phyloP scores from a whole-genome alignment of 2,113 vertebrate genomes.

The Trichechus manatus region DNA sequence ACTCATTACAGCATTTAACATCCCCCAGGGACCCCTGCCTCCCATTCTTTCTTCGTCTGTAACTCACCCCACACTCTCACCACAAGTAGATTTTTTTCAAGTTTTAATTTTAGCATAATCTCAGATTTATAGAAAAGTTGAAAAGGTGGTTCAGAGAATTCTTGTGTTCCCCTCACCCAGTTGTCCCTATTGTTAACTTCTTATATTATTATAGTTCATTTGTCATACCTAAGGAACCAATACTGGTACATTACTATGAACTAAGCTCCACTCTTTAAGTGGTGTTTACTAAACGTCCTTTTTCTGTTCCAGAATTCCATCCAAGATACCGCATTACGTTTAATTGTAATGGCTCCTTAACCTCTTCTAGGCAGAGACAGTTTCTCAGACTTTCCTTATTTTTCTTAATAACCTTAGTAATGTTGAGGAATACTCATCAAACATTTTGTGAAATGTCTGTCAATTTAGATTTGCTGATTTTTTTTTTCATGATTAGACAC shows the following conservation, averaged over 20 bases:
- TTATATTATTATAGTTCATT: not conserved
- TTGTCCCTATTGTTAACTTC: not conserved
- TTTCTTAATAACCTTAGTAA: not conserved
- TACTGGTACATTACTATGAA: not conserved
- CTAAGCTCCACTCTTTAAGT: not conserved
- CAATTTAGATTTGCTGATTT: not conserved
- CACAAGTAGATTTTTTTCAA: not conserved
- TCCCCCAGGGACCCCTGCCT: not conserved
- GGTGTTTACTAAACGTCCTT: not conserved
- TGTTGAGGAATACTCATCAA: not conserved
- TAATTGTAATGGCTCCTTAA: not conserved
- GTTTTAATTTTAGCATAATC: not conserved
- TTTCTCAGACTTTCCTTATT: not conserved
- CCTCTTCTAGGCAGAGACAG: not conserved
- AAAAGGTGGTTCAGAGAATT: not conserved
- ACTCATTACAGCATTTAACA: not conserved
- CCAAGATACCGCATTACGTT: not conserved
- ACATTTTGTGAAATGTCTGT: not conserved
- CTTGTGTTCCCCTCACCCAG: not conserved
- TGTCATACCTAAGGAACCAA: not conserved
- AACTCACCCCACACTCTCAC: not conserved
- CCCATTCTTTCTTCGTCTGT: not conserved
- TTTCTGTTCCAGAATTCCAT: not conserved
- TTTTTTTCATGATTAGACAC: not conserved
- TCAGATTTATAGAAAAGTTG: not conserved